Base-by-base conservation (phyloP, 2,888 invertebrate species). In the Melieria crassipennis region DNA sequence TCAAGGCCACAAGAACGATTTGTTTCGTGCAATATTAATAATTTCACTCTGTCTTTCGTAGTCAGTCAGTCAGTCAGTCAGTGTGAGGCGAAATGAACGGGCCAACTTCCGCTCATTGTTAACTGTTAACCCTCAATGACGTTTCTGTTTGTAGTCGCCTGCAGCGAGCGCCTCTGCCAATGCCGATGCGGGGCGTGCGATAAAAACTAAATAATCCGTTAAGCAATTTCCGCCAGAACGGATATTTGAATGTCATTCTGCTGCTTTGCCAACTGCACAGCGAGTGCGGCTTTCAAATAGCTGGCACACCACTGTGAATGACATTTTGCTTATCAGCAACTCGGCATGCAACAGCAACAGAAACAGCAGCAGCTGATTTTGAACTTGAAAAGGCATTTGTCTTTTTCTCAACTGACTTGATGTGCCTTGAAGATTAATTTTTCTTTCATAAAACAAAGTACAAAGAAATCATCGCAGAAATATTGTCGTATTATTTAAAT, bases 231-330 rank as follows among this genome's bases (percentile, higher is more conserved):
- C 68, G 68, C 52, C 48, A 48, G 30, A 68, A 56, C 72, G 68
- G 72, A 72, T 68, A 65, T 69, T 68, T 64, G 60, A 60, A 56
- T 72, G 68, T 69, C 68, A 68, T 57, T 71, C 63, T 65, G 16
- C 57, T 65, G 43, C 56, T 7, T 50, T 16, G 63, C 48, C 11
- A 48, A 48, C 30, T 4, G 50, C 43, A 9, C 64, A 43, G 42
- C 52, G 52, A 11, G 7, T 7, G 52, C 13, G 50, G 57, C 16
- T 55, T 57, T 57, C n/a, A 30, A 46, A 47, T 42, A 50, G 7
- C 55, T 43, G 13, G 7, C 46, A 11, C 43, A 7, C 47, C 13
- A 11, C 60, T 70, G 61, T 13, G 13, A 63, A 55, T 69, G 69
- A 63, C 69, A 69, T 6, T 52, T 63, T 69, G 61, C 62, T 69